A percentile compares a stretch with the other conserved stretches of the same genome.
phyloP scores from a whole-genome alignment of 2,888 invertebrate genomes.

The Acanthosepion esculentum region DNA sequence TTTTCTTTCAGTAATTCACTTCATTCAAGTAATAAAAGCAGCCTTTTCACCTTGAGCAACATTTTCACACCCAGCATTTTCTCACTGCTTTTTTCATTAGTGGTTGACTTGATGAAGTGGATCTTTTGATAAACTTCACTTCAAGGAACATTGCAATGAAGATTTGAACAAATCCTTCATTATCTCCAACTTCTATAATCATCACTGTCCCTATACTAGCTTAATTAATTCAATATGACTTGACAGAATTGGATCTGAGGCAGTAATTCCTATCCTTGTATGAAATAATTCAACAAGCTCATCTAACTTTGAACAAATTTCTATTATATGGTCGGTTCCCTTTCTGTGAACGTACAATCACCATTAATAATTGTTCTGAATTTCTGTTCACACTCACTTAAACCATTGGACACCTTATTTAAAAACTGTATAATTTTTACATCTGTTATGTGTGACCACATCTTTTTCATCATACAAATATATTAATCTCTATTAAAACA shows the following conservation, averaged over 20 bases:
- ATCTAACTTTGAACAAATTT: neutral
- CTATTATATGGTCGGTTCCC: too few relatives aligned
- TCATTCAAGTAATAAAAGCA: too few relatives aligned
- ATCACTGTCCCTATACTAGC: neutral
- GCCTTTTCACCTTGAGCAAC: neutral
- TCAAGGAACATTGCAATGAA: neutral
- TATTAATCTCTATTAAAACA: too few relatives aligned
- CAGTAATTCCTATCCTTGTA: too few relatives aligned
- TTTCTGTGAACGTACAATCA: too few relatives aligned
- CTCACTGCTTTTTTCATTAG: neutral
- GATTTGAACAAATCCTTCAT: neutral
- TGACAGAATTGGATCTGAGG: neutral
- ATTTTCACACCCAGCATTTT: neutral
- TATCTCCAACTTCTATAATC: neutral
- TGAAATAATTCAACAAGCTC: neutral
- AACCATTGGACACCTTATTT: too few relatives aligned
- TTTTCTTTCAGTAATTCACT: too few relatives aligned
- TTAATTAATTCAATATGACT: neutral
- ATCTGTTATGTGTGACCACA: too few relatives aligned
- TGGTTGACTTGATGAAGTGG: neutral
- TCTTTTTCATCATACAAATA: too few relatives aligned
- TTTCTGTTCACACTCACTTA: too few relatives aligned
- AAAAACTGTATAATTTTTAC: too few relatives aligned
- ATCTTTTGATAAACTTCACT: neutral
- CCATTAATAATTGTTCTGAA: too few relatives aligned